Conservation (phyloP, 2,888 invertebrate genomes). For the Lomographa bimaculata region DNA sequence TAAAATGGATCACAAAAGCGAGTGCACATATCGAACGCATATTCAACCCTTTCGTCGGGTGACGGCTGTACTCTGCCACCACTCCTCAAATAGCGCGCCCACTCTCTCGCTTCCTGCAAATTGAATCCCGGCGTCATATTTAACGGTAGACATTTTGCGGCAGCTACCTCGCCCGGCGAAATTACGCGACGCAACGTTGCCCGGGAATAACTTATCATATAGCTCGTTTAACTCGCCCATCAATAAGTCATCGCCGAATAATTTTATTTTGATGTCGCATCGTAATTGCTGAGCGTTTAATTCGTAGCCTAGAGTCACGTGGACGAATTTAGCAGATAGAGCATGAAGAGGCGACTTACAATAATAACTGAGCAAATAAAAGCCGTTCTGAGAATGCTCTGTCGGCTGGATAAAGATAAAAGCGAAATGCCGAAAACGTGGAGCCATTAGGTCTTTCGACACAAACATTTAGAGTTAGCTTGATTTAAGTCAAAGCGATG, state of each 20-base stretch:
- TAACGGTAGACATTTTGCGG: slow-evolving; percentile 51
- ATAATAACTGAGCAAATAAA: slow-evolving; percentile 19
- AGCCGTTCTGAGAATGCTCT: slow-evolving; percentile 18
- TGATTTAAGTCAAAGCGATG: slow-evolving; percentile 8
- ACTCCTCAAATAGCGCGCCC: slow-evolving; percentile 35
- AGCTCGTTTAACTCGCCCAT: slow-evolving; percentile 55
- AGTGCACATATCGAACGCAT: slow-evolving; percentile 20
- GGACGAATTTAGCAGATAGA: slow-evolving; percentile 29
- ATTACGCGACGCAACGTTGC: slow-evolving; percentile 49
- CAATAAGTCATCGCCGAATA: slow-evolving; percentile 53
- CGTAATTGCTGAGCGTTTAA: slow-evolving; percentile 41
- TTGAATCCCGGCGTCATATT: slow-evolving; percentile 57
- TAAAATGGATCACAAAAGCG: slow-evolving; percentile 14
- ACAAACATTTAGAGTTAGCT: slow-evolving; percentile 7
- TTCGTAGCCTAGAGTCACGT: slow-evolving; percentile 39
- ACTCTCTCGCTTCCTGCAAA: slow-evolving; percentile 42
- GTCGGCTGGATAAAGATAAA: slow-evolving; percentile 22
- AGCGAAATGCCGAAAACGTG: slow-evolving; percentile 22
- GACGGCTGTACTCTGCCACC: slow-evolving; percentile 24
- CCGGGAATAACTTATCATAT: slow-evolving; percentile 56
- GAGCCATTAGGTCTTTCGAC: slow-evolving; percentile 14
- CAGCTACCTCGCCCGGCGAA: slow-evolving; percentile 33
- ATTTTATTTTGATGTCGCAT: slow-evolving; percentile 53
- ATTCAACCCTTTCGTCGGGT: slow-evolving; percentile 26
- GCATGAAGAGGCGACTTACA: slow-evolving; percentile 12